A percentile compares a stretch with the other conserved stretches of the same genome.
phyloP scores from a whole-genome alignment of 2,113 vertebrate genomes.

The Eira barbara region DNA sequence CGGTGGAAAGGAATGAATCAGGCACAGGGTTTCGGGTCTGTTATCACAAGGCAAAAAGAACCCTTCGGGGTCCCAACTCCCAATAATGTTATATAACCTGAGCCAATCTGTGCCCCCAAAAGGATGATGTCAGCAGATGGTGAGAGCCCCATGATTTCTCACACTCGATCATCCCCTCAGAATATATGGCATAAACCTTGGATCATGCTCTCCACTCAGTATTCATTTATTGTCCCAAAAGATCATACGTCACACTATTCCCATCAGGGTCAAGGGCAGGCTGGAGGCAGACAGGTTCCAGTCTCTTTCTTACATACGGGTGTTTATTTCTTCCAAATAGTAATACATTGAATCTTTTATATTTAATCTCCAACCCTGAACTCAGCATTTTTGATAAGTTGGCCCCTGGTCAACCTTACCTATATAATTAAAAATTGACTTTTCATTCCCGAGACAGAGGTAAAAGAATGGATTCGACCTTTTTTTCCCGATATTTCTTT shows the following conservation, averaged over 20 bases:
- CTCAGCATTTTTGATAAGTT: constrained; percentile 53
- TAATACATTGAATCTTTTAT: constrained; percentile 27
- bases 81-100: background rate
- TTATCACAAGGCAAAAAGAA: background rate
- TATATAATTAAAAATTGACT: constrained; percentile 68
- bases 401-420: background rate
- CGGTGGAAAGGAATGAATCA: background rate
- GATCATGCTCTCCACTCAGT: background rate
- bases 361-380: constrained; percentile 37
- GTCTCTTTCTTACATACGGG: background rate
- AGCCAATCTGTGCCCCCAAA: background rate
- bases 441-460: constrained; percentile 55
- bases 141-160: background rate
- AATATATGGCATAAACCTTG: background rate
- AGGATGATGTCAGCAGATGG: background rate
- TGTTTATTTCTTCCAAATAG: background rate
- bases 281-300: background rate
- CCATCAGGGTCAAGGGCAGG: background rate
- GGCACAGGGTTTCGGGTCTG: background rate
- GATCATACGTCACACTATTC: background rate
- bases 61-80: background rate
- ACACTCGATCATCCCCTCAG: background rate
- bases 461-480: constrained; percentile 25
- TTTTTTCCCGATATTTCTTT: background rate
- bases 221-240: background rate